Evolutionary conservation across 2,797 vertebrate genomes (phyloP).

Genomic region (Gymnocypris eckloni): DNA sequence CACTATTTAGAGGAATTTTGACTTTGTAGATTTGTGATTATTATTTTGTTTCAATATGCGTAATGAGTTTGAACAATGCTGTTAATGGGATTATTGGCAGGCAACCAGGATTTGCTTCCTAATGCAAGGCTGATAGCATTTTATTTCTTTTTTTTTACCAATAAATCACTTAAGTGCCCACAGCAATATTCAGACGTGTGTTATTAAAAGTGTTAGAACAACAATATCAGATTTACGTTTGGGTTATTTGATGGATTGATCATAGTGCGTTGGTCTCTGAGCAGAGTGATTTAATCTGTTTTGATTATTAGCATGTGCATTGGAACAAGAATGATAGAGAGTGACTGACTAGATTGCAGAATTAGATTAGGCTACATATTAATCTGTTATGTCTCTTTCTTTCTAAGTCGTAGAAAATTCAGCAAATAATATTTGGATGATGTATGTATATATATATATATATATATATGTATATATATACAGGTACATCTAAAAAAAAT

Average conservation of each 20-base stretch:
- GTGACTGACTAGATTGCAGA: background rate
- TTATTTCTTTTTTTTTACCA: constrained; percentile 64
- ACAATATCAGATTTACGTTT: constrained; percentile 81
- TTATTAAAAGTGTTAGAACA: constrained; percentile 82
- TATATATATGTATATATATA: background rate
- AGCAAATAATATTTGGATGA: background rate
- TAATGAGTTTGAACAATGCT: constrained; percentile 84
- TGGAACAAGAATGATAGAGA: constrained; percentile 64
- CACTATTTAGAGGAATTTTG: constrained; percentile 77
- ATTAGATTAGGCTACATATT: background rate
- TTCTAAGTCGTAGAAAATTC: background rate
- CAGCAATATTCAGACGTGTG: constrained; percentile 82
- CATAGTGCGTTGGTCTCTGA: constrained; percentile 67
- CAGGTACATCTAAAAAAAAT: too few relatives aligned
- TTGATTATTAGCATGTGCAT: constrained; percentile 79
- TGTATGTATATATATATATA: background rate
- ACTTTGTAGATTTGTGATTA: constrained; percentile 79
- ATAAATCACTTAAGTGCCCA: constrained; percentile 82
- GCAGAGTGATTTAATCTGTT: constrained; percentile 78
- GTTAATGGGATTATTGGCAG: constrained; percentile 84
- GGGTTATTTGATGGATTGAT: constrained; percentile 81
- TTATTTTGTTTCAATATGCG: constrained; percentile 81
- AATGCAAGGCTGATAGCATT: constrained; percentile 80
- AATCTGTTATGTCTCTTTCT: background rate
- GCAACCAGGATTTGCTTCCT: constrained; percentile 73